These are phyloP conservation scores for Portunus trituberculatus DNA, from an alignment of 1,140 invertebrate genomes.

Conservation along the genomic window DNA sequence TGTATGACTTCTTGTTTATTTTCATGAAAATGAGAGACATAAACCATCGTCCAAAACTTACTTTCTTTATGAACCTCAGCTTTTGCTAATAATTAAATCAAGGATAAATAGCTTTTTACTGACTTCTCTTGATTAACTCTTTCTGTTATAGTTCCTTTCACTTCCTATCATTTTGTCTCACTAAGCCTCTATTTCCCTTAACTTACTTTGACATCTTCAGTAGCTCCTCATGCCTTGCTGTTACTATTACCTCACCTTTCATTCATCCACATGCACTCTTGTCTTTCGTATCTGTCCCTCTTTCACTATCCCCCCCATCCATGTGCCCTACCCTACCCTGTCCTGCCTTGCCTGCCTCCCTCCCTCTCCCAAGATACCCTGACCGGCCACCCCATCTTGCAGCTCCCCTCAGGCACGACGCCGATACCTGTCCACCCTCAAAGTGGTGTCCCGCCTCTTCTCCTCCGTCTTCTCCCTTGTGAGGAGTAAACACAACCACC, in stretches of 20 bases:
- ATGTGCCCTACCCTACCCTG: not conserved
- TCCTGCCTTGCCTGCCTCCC: not conserved
- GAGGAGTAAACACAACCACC: constrained; percentile 61
- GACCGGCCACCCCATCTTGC: constrained; percentile 62
- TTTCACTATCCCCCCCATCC: not conserved
- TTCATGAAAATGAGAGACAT: not conserved
- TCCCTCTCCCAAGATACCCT: not conserved
- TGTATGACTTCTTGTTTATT: too few species aligned
- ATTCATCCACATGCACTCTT: not conserved
- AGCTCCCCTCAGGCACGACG: constrained; percentile 72
- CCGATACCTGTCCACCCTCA: constrained; percentile 77
- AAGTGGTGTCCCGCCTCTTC: constrained; percentile 77
- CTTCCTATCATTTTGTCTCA: not conserved
- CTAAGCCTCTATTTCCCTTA: not conserved
- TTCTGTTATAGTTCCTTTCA: not conserved
- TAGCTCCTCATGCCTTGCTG: not conserved
- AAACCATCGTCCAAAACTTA: not conserved
- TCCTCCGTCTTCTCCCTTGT: constrained; percentile 76
- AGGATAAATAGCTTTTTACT: not conserved
- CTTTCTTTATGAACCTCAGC: not conserved
- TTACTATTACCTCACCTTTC: not conserved
- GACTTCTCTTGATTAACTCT: not conserved
- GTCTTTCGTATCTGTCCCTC: not conserved
- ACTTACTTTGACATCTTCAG: not conserved
- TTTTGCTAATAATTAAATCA: not conserved